Base-by-base conservation (phyloP, 2,888 invertebrate species). In the Seira musarum region DNA sequence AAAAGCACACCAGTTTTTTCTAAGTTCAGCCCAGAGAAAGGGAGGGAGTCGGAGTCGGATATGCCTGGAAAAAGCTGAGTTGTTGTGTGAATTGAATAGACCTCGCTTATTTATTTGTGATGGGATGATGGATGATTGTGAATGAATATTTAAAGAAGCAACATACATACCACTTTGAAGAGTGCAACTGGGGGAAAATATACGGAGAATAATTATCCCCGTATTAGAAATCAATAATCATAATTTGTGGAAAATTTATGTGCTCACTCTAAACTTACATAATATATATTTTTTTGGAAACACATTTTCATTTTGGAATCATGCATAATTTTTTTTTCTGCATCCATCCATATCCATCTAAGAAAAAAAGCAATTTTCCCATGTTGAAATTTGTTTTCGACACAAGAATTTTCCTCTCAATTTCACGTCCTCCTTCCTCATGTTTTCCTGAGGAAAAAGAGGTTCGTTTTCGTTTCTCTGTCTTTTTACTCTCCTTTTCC, bases 321-420 rank as follows among this genome's bases (percentile, higher is more conserved):
- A 30, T 5, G 30, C 30, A 30, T 30, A 30, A 30, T 30, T 24
- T 30, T 57, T 57, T 74, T 21, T 21, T 49, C 15, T 21, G n/a
- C 30, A 30, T 30, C 30, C 30, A 30, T 30, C 30, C 30, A 30
- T 30, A 5, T 8, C 30, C 8, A 30, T 8, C n/a, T n/a, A n/a
- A n/a, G n/a, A n/a, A n/a, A n/a, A 61, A 84, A 82, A 74, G 74
- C 82, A 82, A 84, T 82, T 82, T 84, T 79, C 81, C 30, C 71
- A 77, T 81, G 63, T 75, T 67, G 69, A 84, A 84, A 83, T 83
- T 83, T 84, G 83, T 83, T 83, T 83, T 84, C 83, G 84, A 83
- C 84, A 84, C 78, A 80, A 78, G 81, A 82, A 85, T 85, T 85
- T 85, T 85, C 85, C 84, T 78, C 81, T 83, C 83, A 83, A 85